Evolutionary conservation across 2,888 invertebrate species (phyloP), one percentile per base, ranked within the genome.

Genomic region (Abrostola tripartita): DNA sequence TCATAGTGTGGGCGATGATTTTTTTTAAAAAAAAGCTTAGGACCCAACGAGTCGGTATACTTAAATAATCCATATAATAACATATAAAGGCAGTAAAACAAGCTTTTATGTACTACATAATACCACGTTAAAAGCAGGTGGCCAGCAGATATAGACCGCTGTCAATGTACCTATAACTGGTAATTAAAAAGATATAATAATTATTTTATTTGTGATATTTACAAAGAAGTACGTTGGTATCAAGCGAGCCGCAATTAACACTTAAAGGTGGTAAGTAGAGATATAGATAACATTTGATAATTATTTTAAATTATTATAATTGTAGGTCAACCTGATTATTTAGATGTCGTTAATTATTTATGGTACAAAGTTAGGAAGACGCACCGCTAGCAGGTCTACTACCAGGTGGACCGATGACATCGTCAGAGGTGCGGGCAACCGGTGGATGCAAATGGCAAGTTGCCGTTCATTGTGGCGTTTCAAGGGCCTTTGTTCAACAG

Each of bases 141-240:
- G 10, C 5, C 12, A 12, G 9, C 8, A 37, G 5, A 52, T 42
- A 44, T 35, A 37, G 37, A 55, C 54, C 44, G 57, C 61, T 49
- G 12, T 47, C 7, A 37, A 37, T 49, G 37, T n/a, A 57, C 36
- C 36, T 42, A n/a, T 41, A 58, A 24, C 42, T 49, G 41, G 53
- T 52, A 68, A 74, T 74, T 75, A 75, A 61, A 69, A 64, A 62
- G 0, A 58, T 49, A 56, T 68, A 51, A 65, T 74, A 58, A 66
- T 67, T 49, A 55, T 61, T 71, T 59, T 68, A 61, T 75, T 24
- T 37, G 52, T 61, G 53, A 68, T 62, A 65, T 75, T 68, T 71
- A 52, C 63, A 59, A 71, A 63, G 55, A 57, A 38, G 54, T 40
- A 55, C 14, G 24, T 56, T 49, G 12, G 57, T 65, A 72, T 53